Evolutionary conservation across 2,113 vertebrate genomes (phyloP).

Genomic region (Mustelus asterias): DNA sequence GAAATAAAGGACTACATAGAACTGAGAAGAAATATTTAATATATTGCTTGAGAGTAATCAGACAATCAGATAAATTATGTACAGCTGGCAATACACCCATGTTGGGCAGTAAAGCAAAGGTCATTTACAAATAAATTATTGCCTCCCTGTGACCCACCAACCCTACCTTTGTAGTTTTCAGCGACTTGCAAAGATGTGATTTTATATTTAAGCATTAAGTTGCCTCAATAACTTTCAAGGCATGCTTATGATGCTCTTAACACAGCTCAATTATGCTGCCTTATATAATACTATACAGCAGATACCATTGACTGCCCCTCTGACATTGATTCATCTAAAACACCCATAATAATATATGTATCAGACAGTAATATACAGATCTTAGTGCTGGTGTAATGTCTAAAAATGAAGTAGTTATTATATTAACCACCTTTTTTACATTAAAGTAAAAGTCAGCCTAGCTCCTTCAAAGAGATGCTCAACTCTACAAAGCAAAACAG

Average conservation of each 20-base stretch:
- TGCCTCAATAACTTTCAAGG: neutral
- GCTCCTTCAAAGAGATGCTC: neutral
- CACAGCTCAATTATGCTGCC: neutral
- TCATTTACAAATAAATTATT: slow-evolving; percentile 2
- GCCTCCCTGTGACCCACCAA: neutral
- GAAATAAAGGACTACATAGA: neutral
- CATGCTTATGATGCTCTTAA: neutral
- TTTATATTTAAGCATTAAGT: neutral
- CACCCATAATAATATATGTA: neutral
- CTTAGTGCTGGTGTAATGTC: neutral
- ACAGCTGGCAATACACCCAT: neutral
- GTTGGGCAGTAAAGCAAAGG: neutral
- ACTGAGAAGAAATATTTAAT: neutral
- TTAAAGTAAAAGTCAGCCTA: neutral
- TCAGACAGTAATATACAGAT: neutral
- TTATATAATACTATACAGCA: neutral
- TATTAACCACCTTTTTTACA: neutral
- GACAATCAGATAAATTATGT: neutral
- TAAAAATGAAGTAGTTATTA: neutral
- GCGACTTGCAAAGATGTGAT: neutral
- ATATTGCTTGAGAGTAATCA: neutral
- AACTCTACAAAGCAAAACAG: neutral
- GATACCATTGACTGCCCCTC: neutral
- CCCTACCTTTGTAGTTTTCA: neutral
- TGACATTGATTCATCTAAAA: neutral